phyloP scores from a whole-genome alignment of 2,797 vertebrate species.

The Rhabdomys pumilio region DNA sequence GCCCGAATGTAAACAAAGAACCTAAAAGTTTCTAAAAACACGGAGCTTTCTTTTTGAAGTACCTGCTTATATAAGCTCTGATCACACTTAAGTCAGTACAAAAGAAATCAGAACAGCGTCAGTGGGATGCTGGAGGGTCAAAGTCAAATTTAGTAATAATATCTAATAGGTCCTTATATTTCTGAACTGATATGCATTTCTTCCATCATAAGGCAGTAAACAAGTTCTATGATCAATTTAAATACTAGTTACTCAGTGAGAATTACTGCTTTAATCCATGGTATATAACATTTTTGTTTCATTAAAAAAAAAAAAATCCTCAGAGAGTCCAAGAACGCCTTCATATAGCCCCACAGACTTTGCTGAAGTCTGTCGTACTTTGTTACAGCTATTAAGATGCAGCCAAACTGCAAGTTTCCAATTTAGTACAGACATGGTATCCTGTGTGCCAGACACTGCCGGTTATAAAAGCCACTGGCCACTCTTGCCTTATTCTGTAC shows the following conservation, averaged over 20 bases:
- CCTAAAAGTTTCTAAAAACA: not conserved
- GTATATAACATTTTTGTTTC: not conserved
- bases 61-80: not conserved
- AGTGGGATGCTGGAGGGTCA: not conserved
- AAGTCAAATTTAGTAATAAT: conserved; percentile 40
- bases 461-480: not conserved
- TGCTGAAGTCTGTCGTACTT: not conserved
- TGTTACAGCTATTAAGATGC: not conserved
- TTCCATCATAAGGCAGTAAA: not conserved
- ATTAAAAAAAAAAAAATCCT: not conserved
- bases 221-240: conserved; percentile 5
- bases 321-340: not conserved
- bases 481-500: not conserved
- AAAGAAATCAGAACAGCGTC: conserved; percentile 6
- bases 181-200: not conserved
- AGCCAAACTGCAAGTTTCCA: conserved; percentile 38
- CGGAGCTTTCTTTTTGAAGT: conserved; percentile 36
- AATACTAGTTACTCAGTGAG: conserved; percentile 18
- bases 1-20: not conserved
- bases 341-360: not conserved
- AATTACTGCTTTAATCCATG: conserved; percentile 14
- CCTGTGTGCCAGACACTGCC: not conserved
- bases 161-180: conserved; percentile 13
- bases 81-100: not conserved
- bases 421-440: conserved; percentile 34